Base-by-base conservation (phyloP, 2,797 vertebrate species). In the Spondyliosoma cantharus region DNA sequence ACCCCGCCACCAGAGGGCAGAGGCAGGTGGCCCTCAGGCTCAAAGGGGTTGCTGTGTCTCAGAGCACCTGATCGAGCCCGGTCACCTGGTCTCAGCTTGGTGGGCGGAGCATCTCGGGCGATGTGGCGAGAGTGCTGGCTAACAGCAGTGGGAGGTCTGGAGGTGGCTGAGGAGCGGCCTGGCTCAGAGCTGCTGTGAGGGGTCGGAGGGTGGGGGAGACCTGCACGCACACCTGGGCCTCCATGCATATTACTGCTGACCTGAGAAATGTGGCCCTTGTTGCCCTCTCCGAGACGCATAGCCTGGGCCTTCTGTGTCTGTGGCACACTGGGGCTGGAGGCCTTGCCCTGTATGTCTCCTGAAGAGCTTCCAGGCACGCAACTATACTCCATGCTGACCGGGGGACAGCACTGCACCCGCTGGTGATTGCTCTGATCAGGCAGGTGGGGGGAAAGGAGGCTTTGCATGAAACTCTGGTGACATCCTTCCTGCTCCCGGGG, bases 401-500 rank as follows among this genome's bases (percentile, higher is more conserved):
- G 94, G 1, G 96, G 94, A 7, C 96, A 96, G n/a, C 97, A 98
- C 83, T 98, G 98, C 0, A 96, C 76, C 64, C 97, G 96, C 80
- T 96, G 96, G 92, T 98, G 97, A 77, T 93, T 94, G 73, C 95
- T 95, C 87, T 98, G 98, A 82, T 99, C 98, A 58, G 96, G 93
- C 53, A 97, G 94, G 81, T 98, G 97, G 73, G 98, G 96, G 19
- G 96, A 94, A 12, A 99, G 96, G 52, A 99, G 95, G 87, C 96
- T 98, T 91, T 99, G 98, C 97, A 99, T 98, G 86, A 99, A 99
- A 76, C 95, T 97, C 89, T 98, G 98, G 76, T 98, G 98, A 88
- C 98, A 99, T 20, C 95, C 95, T 12, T 99, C 98, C 59, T 96
- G 97, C 15, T 98, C 97, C 70, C 96, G 90, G 0, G 95, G 91